Evolutionary conservation across 2,888 invertebrate genomes (phyloP), one percentile per base, ranked within the genome.

Genomic region (Epinotia ramella): DNA sequence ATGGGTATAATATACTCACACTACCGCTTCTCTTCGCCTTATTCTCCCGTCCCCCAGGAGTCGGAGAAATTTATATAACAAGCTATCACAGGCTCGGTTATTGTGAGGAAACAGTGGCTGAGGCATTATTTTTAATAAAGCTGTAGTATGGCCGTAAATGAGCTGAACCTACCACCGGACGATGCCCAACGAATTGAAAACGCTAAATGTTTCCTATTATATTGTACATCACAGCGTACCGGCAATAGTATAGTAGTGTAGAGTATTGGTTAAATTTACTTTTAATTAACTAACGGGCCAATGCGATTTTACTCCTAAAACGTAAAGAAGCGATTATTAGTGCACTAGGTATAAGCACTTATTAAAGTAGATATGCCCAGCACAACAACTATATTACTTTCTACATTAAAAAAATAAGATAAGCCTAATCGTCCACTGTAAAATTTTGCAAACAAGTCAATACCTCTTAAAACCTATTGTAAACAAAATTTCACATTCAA

Each of bases 1-100:
- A 94, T 94, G 92, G 93, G 92, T 94, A 94, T 94, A 93, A 94
- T 94, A 91, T 93, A 93, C 94, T 93, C 94, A 93, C 92, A 94
- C 94, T 92, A 91, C 92, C 89, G 82, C 80, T 83, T 88, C 90
- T 83, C 90, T 91, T 91, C 91, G 90, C 92, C 91, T 91, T 91
- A 89, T 87, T 89, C 90, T 89, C 91, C 90, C 91, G 90, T 92
- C 94, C 93, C 93, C 89, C 87, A 92, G 93, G 93, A 93, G 88
- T 87, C 90, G 89, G 87, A 91, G 91, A 93, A 94, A 94, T 93
- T 94, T 94, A 94, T 94, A 92, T 94, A 94, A 94, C 94, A 94
- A 93, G 91, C 93, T 90, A 93, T 94, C 92, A 92, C 91, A 87
- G 91, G 89, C 91, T 88, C 89, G 88, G 92, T 91, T 93, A 92